Evolutionary conservation across 2,888 invertebrate genomes (phyloP).

Genomic region (Morpho achilles): DNA sequence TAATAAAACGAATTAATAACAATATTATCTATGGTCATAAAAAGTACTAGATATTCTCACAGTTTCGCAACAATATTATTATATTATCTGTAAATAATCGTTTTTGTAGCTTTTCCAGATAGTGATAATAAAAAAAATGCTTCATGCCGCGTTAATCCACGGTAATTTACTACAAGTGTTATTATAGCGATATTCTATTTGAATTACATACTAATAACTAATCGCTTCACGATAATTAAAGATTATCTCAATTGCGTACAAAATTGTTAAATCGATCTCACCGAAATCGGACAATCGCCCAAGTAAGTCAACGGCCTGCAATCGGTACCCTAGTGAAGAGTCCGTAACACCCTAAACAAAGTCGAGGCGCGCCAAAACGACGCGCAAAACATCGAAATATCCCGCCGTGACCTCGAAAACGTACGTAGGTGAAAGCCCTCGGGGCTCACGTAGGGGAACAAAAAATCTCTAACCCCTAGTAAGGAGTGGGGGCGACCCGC

Average conservation of each 20-base stretch:
- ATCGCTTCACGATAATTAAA: constrained; percentile 6
- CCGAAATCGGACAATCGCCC: constrained; percentile 9
- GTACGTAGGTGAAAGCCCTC: constrained; percentile 74
- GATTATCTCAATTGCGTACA: background rate
- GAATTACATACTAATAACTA: background rate
- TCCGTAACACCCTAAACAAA: constrained; percentile 43
- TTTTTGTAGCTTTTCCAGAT: constrained; percentile 3
- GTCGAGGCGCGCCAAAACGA: constrained; percentile 50
- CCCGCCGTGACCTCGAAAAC: constrained; percentile 77
- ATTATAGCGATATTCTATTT: too few relatives aligned
- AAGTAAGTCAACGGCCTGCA: constrained; percentile 27
- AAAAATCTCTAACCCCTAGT: constrained; percentile 69
- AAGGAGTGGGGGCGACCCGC: constrained; percentile 67
- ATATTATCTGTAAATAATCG: constrained; percentile 17
- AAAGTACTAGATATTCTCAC: constrained; percentile 11
- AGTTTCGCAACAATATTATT: constrained; percentile 6
- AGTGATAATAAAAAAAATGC: constrained; percentile 1
- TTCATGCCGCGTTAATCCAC: background rate
- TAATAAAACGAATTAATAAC: too few relatives aligned
- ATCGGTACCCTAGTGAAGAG: constrained; percentile 29
- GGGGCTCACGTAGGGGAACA: constrained; percentile 74
- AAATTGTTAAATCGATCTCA: constrained; percentile 6
- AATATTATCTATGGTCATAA: background rate
- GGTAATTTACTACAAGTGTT: background rate
- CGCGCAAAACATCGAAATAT: constrained; percentile 69